A percentile compares a stretch with the other conserved stretches of the same genome.
These are phyloP conservation scores for Ophioninae sp. DNA, from an alignment of 2,888 invertebrate species.

Conservation along the genomic window DNA sequence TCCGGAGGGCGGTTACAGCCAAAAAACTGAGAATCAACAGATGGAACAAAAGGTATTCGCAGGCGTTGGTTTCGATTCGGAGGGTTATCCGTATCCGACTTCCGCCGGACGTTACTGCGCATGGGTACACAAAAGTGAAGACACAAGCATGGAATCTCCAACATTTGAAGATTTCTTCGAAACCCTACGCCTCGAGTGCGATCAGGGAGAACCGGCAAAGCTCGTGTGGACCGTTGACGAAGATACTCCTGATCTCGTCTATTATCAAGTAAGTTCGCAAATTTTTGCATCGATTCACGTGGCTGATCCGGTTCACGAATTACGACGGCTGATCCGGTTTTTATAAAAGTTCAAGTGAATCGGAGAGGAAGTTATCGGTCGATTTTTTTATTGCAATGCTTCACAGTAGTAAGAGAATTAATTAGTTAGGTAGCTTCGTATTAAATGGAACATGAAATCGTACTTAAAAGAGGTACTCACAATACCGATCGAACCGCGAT, in stretches of 20 bases:
- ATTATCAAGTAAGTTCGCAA: constrained; percentile 89
- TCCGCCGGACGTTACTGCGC: constrained; percentile 94
- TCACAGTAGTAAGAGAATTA: too few relatives aligned
- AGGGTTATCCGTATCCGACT: constrained; percentile 90
- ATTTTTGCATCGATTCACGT: background rate
- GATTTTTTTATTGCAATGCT: too few relatives aligned
- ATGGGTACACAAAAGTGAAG: constrained; percentile 91
- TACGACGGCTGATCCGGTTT: background rate
- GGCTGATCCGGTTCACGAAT: background rate
- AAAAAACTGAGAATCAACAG: constrained; percentile 88
- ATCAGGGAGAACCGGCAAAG: constrained; percentile 88
- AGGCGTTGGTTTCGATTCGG: constrained; percentile 89
- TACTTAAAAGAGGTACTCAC: too few relatives aligned
- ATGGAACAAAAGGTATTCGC: constrained; percentile 89
- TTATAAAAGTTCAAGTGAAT: background rate
- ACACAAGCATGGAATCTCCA: constrained; percentile 87
- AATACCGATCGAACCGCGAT: too few relatives aligned
- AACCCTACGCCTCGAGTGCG: constrained; percentile 89
- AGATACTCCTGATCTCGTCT: constrained; percentile 92
- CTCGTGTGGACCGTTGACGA: constrained; percentile 93
- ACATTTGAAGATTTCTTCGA: constrained; percentile 90
- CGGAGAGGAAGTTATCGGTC: too few relatives aligned
- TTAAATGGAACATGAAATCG: too few relatives aligned
- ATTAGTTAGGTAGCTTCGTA: too few relatives aligned
- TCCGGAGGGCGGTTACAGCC: constrained; percentile 92